Percentiles rank a stretch among this genome's conserved stretches.
phyloP scores from a whole-genome alignment of 2,888 invertebrate genomes.

The Rotaria macrura region DNA sequence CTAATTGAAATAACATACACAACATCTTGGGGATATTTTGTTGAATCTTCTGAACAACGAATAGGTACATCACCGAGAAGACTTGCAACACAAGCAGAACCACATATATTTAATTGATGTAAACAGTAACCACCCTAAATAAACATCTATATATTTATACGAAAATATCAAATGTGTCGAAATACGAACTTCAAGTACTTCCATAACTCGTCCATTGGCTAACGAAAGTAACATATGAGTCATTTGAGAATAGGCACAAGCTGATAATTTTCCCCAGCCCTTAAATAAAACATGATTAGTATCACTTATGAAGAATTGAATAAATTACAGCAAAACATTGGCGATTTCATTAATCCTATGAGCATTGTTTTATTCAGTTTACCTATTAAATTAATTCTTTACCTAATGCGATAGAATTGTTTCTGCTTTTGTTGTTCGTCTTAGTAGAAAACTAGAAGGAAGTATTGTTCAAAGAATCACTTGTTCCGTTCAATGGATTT shows the following conservation, averaged over 20 bases:
- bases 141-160: background rate
- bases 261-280: constrained; percentile 69
- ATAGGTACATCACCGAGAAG: background rate
- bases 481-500: too few relatives aligned
- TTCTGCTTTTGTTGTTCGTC: too few relatives aligned
- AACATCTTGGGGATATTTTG: background rate
- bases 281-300: constrained; percentile 36
- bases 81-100: background rate
- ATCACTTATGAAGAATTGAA: background rate
- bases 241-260: constrained; percentile 79
- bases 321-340: too few relatives aligned
- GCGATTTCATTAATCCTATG: too few relatives aligned
- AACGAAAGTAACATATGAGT: constrained; percentile 70
- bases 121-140: constrained; percentile 5
- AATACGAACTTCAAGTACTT: constrained; percentile 25
- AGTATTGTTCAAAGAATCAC: too few relatives aligned
- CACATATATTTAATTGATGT: background rate
- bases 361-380: too few relatives aligned
- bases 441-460: too few relatives aligned
- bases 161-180: background rate
- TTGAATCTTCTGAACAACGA: background rate
- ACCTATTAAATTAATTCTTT: too few relatives aligned
- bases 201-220: constrained; percentile 64
- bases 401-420: too few relatives aligned
- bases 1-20: background rate